Evolutionary conservation across 2,113 vertebrate genomes (phyloP).

Genomic region (cattle (Bos taurus)): DNA sequence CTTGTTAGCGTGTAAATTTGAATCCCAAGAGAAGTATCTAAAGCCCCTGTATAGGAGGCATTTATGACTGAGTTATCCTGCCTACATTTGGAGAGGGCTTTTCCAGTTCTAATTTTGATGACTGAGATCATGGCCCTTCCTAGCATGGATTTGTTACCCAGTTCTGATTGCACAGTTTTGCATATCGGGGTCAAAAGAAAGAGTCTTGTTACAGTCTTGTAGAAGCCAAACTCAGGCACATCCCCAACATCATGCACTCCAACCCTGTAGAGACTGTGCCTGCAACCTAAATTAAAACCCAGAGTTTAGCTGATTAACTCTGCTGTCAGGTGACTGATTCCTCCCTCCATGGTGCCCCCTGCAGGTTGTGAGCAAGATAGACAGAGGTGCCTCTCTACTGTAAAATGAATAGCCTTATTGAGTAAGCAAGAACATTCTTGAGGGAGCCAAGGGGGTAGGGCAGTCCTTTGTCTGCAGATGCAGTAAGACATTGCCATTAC

Average conservation of each 20-base stretch:
- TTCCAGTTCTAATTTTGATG: slow-evolving; percentile 66
- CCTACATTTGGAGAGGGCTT: slow-evolving; percentile 23
- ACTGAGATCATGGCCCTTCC: slow-evolving; percentile 64
- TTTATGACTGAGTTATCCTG: neutral
- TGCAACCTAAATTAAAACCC: slow-evolving; percentile 11
- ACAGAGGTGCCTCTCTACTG: neutral
- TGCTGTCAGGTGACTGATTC: neutral
- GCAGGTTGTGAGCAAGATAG: neutral
- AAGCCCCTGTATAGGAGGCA: neutral
- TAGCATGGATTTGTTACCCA: slow-evolving; percentile 15
- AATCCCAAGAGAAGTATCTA: neutral
- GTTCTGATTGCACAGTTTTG: slow-evolving; percentile 57
- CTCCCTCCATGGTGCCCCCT: neutral
- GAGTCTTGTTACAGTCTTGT: slow-evolving; percentile 39
- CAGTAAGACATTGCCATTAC: neutral
- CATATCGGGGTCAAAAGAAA: slow-evolving; percentile 42
- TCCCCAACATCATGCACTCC: neutral
- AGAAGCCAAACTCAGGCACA: slow-evolving; percentile 15
- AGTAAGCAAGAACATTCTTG: neutral
- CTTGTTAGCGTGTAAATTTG: neutral
- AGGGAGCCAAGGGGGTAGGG: neutral
- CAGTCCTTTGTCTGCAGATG: neutral
- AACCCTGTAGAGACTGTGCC: neutral
- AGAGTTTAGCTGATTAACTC: neutral
- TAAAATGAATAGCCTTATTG: neutral